These are phyloP conservation scores for Pterostichus madidus DNA, from an alignment of 2,888 invertebrate genomes.

Conservation along the genomic window DNA sequence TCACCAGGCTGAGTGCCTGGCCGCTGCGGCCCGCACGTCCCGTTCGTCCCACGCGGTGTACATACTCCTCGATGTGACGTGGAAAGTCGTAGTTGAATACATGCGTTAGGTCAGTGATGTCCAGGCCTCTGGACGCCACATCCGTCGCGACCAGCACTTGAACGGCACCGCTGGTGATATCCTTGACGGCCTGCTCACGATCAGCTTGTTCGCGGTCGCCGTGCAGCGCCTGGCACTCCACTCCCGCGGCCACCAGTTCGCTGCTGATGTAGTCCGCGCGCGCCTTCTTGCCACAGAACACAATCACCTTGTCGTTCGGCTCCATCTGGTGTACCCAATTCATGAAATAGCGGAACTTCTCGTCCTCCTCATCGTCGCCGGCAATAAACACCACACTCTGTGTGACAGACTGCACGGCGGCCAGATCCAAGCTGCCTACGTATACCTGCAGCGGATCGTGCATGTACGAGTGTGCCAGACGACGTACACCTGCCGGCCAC, in stretches of 20 bases:
- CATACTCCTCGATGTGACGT: slow-evolving; percentile 96
- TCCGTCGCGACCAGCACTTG: slow-evolving; percentile 95
- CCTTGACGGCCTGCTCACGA: slow-evolving; percentile 89
- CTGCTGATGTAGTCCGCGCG: slow-evolving; percentile 91
- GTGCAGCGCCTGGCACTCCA: slow-evolving; percentile 90
- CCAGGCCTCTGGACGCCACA: slow-evolving; percentile 96
- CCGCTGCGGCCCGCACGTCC: slow-evolving; percentile 94
- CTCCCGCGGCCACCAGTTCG: slow-evolving; percentile 85
- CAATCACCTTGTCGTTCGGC: slow-evolving; percentile 89
- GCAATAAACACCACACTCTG: slow-evolving; percentile 88
- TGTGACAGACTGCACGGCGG: slow-evolving; percentile 92
- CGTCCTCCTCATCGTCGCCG: slow-evolving; percentile 83
- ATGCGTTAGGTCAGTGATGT: slow-evolving; percentile 92
- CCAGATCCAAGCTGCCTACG: slow-evolving; percentile 92
- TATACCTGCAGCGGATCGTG: slow-evolving; percentile 93
- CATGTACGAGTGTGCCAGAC: slow-evolving; percentile 92
- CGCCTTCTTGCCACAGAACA: slow-evolving; percentile 93
- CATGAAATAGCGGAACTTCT: slow-evolving; percentile 83
- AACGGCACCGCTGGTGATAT: slow-evolving; percentile 89
- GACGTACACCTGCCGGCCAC: slow-evolving; percentile 93
- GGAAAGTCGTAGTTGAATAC: slow-evolving; percentile 97
- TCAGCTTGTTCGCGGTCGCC: slow-evolving; percentile 92
- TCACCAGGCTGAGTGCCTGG: slow-evolving; percentile 89
- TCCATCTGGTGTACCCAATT: slow-evolving; percentile 86
- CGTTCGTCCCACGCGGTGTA: slow-evolving; percentile 96